Conservation (phyloP, 1,140 invertebrate genomes). For the Drosophila sp. region DNA sequence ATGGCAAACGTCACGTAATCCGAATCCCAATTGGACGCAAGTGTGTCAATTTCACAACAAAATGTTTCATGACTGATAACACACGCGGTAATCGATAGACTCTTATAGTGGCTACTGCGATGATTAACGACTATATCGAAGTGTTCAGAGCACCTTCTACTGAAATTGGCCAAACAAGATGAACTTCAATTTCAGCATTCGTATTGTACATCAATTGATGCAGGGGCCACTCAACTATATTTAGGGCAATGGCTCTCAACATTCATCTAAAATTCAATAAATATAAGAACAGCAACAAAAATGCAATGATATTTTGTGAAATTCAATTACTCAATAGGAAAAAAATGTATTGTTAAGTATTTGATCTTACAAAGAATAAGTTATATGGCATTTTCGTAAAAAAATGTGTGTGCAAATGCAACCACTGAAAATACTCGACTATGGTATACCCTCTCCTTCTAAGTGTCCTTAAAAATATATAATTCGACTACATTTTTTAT, state of each 20-base stretch:
- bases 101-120: conserved; percentile 34
- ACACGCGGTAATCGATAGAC: conserved; percentile 68
- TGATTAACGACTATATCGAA: conserved; percentile 49
- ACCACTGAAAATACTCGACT: too few species aligned
- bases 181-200: conserved; percentile 51
- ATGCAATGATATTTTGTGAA: conserved; percentile 53
- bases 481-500: too few species aligned
- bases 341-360: conserved; percentile 17
- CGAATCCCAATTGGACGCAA: conserved; percentile 64
- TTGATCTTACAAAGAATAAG: neutral
- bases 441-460: too few species aligned
- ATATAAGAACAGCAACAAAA: conserved; percentile 54
- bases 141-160: conserved; percentile 45
- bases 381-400: neutral
- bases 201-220: neutral
- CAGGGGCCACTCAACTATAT: conserved; percentile 16
- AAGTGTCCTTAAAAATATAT: too few species aligned
- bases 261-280: conserved; percentile 72
- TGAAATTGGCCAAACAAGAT: conserved; percentile 33
- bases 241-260: conserved; percentile 22
- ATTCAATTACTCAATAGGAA: conserved; percentile 45
- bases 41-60: conserved; percentile 36
- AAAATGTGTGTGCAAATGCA: too few species aligned
- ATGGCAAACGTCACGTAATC: conserved; percentile 56
- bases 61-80: conserved; percentile 62